Percentiles rank a stretch among this genome's conserved stretches.
phyloP scores from a whole-genome alignment of 2,888 invertebrate genomes.

The Dynastes tityus region DNA sequence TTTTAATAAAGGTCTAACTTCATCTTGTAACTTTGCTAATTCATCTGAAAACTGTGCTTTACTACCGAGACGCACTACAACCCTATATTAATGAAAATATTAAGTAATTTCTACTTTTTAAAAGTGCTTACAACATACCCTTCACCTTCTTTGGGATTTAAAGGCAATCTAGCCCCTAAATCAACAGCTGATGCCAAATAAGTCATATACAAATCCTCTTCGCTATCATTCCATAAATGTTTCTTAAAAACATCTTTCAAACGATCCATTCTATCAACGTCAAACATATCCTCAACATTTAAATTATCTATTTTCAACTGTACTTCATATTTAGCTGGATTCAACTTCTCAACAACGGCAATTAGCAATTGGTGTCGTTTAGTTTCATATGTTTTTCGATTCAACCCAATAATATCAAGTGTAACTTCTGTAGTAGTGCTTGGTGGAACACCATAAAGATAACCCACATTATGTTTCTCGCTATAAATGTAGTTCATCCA shows the following conservation, averaged over 20 bases:
- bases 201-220: constrained; percentile 83
- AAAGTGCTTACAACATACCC: constrained; percentile 74
- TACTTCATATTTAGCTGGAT: constrained; percentile 82
- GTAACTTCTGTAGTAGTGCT: constrained; percentile 73
- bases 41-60: constrained; percentile 81
- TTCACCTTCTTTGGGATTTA: constrained; percentile 88
- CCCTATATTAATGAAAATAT: constrained; percentile 70
- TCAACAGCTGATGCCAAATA: constrained; percentile 90
- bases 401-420: constrained; percentile 84
- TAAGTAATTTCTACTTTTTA: not conserved
- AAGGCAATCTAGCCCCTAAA: constrained; percentile 86
- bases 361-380: constrained; percentile 77
- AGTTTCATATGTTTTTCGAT: constrained; percentile 85
- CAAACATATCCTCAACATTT: constrained; percentile 90
- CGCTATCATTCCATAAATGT: constrained; percentile 85
- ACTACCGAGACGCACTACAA: constrained; percentile 88
- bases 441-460: constrained; percentile 89
- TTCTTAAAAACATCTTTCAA: constrained; percentile 85
- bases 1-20: constrained; percentile 86
- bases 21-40: constrained; percentile 81
- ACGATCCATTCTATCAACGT: constrained; percentile 79
- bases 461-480: constrained; percentile 83
- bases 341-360: constrained; percentile 78
- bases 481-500: constrained; percentile 92
- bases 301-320: constrained; percentile 92